Evolutionary conservation across 2,113 vertebrate genomes (phyloP).

Genomic region (Dryoscopus gambensis): DNA sequence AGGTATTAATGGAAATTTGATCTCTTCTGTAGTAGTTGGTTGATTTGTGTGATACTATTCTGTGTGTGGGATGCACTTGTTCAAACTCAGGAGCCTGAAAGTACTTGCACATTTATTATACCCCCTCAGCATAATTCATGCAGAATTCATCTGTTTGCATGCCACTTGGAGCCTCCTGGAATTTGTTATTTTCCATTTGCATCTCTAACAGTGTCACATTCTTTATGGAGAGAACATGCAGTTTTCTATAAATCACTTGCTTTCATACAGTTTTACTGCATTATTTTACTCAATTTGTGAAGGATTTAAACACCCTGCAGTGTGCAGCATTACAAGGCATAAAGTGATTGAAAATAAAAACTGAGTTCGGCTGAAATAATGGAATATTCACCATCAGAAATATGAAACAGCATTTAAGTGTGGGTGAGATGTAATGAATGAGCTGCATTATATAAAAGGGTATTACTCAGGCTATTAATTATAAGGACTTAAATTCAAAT

Average conservation of each 20-base stretch:
- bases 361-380: slow-evolving; percentile 23
- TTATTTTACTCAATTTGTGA: not conserved
- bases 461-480: not conserved
- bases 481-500: not conserved
- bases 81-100: not conserved
- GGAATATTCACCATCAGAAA: slow-evolving; percentile 15
- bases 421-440: slow-evolving; percentile 16
- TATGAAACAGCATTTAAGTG: slow-evolving; percentile 15
- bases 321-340: not conserved
- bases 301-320: not conserved
- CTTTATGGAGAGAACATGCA: not conserved
- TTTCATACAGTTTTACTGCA: not conserved
- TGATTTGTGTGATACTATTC: not conserved
- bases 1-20: not conserved
- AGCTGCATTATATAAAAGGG: not conserved
- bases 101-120: not conserved
- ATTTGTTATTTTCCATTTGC: slow-evolving; percentile 6
- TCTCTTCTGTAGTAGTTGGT: not conserved
- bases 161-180: not conserved
- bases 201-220: not conserved
- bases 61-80: not conserved
- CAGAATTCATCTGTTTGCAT: not conserved
- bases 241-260: not conserved
- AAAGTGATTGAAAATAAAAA: slow-evolving; percentile 11
- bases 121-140: not conserved